A percentile compares a stretch with the other conserved stretches of the same genome.
phyloP scores from a whole-genome alignment of 2,113 vertebrate genomes.

The Peromyscus maniculatus region DNA sequence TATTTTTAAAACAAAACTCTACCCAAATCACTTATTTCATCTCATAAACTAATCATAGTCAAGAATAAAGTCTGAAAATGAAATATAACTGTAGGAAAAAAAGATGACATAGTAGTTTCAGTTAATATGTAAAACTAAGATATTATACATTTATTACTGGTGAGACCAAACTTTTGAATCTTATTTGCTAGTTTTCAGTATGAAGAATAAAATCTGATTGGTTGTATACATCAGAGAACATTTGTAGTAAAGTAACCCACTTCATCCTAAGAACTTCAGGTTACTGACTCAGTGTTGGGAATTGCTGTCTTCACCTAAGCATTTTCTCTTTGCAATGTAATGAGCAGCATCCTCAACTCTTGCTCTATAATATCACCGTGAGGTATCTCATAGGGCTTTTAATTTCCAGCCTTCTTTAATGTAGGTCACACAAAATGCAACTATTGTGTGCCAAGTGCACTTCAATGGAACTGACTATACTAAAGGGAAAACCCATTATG shows the following conservation, averaged over 20 bases:
- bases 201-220: neutral
- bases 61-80: neutral
- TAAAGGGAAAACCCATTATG: neutral
- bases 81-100: neutral
- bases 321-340: neutral
- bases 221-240: neutral
- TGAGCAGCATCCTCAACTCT: neutral
- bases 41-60: neutral
- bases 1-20: neutral
- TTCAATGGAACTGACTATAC: slow-evolving; percentile 1
- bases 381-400: slow-evolving; percentile 40
- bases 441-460: neutral
- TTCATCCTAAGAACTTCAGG: neutral
- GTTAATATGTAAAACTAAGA: neutral
- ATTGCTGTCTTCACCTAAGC: neutral
- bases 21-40: neutral
- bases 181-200: neutral
- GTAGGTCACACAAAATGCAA: slow-evolving; percentile 64
- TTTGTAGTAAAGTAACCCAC: neutral
- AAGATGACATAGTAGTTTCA: neutral
- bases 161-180: neutral
- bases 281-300: neutral
- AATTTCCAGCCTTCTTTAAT: slow-evolving; percentile 63
- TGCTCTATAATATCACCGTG: neutral
- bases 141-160: neutral